Conservation (phyloP, 1,140 invertebrate genomes). For the Calliphora vicina region DNA sequence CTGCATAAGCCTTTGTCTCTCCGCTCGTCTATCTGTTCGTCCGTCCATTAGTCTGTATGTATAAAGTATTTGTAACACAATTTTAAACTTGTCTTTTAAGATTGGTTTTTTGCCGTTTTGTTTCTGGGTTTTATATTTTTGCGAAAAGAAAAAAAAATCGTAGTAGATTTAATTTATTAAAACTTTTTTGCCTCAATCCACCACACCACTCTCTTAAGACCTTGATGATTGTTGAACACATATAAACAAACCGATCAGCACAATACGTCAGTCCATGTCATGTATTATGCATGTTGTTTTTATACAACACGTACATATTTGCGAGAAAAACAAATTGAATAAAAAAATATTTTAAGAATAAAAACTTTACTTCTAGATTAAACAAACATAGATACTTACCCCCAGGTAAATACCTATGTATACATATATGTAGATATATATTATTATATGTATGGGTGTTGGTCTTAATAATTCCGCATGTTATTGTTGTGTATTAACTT, state of each 20-base stretch:
- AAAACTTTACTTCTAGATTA: too few relatives aligned
- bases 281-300: not conserved
- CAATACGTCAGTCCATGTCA: not conserved
- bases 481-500: not conserved
- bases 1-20: too few relatives aligned
- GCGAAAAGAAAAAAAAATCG: too few relatives aligned
- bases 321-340: too few relatives aligned
- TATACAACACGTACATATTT: not conserved
- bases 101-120: not conserved
- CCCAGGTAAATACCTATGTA: not conserved
- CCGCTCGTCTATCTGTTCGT: too few relatives aligned
- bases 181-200: too few relatives aligned
- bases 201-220: not conserved
- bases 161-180: not conserved
- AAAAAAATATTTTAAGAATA: too few relatives aligned
- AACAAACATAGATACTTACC: too few relatives aligned
- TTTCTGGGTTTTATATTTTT: not conserved
- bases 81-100: not conserved
- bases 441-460: too few relatives aligned
- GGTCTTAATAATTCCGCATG: not conserved
- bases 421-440: not conserved
- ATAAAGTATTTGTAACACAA: not conserved
- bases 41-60: too few relatives aligned
- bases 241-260: too few relatives aligned
- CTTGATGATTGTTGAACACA: not conserved